Conservation (phyloP, 53 echinoderm and acorn worm species). For the Echinarachnius parma region DNA sequence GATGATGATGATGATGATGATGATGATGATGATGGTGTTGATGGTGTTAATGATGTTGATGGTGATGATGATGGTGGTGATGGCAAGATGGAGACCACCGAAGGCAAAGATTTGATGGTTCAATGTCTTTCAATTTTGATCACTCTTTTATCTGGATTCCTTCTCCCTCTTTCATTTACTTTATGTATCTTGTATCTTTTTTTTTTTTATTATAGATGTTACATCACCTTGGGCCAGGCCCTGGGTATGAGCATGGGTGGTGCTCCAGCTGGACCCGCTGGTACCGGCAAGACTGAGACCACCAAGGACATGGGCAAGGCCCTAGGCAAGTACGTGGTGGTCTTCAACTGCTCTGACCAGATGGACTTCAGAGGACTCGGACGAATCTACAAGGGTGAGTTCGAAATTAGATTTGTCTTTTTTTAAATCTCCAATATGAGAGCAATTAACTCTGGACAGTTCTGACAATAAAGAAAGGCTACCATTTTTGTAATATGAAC, state of each 20-base stretch:
- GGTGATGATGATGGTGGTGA: conserved; percentile 2
- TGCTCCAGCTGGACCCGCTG: conserved; percentile 97
- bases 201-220: conserved; percentile 55
- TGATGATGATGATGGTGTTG: conserved; percentile 5
- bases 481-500: too few species aligned
- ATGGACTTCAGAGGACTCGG: conserved; percentile 99
- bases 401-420: neutral
- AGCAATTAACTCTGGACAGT: neutral
- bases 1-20: neutral
- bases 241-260: conserved; percentile 99
- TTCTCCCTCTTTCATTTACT: too few species aligned
- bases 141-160: too few species aligned
- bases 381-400: conserved; percentile 95
- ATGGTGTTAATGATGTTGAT: conserved; percentile 5
- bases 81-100: too few species aligned
- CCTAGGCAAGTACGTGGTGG: conserved; percentile 97
- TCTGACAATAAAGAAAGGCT: too few species aligned
- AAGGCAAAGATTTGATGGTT: too few species aligned
- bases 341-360: conserved; percentile 99
- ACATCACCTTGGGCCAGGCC: conserved; percentile 96
- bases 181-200: neutral
- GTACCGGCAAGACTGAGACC: conserved; percentile 98
- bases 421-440: neutral
- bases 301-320: conserved; percentile 99
- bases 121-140: too few species aligned